These are phyloP conservation scores for Drosophila varians DNA, from an alignment of 1,140 invertebrate genomes.

Conservation along the genomic window DNA sequence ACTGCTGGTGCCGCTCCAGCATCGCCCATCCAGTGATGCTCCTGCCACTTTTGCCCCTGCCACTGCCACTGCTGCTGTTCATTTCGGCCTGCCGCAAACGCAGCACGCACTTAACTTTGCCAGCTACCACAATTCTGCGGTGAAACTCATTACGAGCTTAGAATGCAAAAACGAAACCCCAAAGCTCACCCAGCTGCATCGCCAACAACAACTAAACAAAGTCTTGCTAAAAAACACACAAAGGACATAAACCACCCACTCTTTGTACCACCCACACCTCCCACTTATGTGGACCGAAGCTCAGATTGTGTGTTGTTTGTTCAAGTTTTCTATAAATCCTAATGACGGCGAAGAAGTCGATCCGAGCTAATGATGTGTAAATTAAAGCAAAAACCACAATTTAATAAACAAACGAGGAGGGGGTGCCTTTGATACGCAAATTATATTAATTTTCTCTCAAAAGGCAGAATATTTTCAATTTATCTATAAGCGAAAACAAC, in stretches of 20 bases:
- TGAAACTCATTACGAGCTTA: slow-evolving; percentile 80
- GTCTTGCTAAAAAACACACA: slow-evolving; percentile 6
- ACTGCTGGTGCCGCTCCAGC: slow-evolving; percentile 25
- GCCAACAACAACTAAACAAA: slow-evolving; percentile 27
- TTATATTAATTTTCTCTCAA: background rate
- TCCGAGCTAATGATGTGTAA: slow-evolving; percentile 69
- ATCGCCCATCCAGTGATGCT: background rate
- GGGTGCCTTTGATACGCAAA: background rate
- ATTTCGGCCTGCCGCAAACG: slow-evolving; percentile 71
- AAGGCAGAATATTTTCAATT: background rate
- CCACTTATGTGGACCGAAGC: background rate
- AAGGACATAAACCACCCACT: background rate
- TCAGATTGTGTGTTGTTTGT: slow-evolving; percentile 26
- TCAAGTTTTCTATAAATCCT: slow-evolving; percentile 72
- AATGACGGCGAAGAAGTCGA: slow-evolving; percentile 61
- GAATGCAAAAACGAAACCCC: slow-evolving; percentile 74
- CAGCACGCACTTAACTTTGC: slow-evolving; percentile 78
- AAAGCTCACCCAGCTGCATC: slow-evolving; percentile 25
- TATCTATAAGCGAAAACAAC: background rate
- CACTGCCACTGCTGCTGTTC: slow-evolving; percentile 42
- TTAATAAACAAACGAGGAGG: slow-evolving; percentile 27
- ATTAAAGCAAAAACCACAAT: slow-evolving; percentile 48
- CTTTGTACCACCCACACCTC: background rate
- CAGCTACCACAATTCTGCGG: slow-evolving; percentile 74
- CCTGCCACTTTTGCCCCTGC: slow-evolving; percentile 1